phyloP scores from a whole-genome alignment of 2,113 vertebrate genomes.

The Antechinus flavipes region DNA sequence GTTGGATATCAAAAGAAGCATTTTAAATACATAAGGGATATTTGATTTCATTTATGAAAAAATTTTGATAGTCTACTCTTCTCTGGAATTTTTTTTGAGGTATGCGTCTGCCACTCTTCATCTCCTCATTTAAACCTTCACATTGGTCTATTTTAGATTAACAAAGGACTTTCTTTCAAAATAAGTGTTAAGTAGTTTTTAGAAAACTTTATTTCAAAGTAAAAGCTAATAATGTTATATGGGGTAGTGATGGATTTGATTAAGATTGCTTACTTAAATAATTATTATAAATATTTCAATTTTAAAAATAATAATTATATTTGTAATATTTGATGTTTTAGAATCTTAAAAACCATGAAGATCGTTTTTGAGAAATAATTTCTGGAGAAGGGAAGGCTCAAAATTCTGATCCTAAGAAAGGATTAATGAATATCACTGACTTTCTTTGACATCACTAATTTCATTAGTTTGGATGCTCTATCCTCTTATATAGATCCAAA shows the following conservation, averaged over 20 bases:
- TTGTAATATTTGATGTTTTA: background rate
- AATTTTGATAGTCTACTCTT: background rate
- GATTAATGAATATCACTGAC: background rate
- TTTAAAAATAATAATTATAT: background rate
- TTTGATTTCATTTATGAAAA: slow-evolving; percentile 4
- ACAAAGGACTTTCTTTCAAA: background rate
- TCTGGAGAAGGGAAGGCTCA: background rate
- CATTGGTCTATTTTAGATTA: slow-evolving; percentile 34
- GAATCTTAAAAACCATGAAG: background rate
- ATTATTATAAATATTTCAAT: background rate
- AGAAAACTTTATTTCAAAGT: background rate
- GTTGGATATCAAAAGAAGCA: too few relatives aligned
- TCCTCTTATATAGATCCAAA: too few relatives aligned
- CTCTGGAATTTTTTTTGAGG: background rate
- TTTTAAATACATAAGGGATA: background rate
- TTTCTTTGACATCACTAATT: too few relatives aligned
- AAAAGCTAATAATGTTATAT: slow-evolving; percentile 12
- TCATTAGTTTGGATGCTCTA: too few relatives aligned
- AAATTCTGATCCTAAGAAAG: background rate
- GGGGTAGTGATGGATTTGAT: background rate
- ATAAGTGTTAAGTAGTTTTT: slow-evolving; percentile 15
- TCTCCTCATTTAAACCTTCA: slow-evolving; percentile 1
- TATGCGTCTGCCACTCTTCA: background rate
- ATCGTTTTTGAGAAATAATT: slow-evolving; percentile 16
- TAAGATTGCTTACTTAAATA: background rate